phyloP scores from a whole-genome alignment of 2,888 invertebrate species.

The Platerodrilus igneus region DNA sequence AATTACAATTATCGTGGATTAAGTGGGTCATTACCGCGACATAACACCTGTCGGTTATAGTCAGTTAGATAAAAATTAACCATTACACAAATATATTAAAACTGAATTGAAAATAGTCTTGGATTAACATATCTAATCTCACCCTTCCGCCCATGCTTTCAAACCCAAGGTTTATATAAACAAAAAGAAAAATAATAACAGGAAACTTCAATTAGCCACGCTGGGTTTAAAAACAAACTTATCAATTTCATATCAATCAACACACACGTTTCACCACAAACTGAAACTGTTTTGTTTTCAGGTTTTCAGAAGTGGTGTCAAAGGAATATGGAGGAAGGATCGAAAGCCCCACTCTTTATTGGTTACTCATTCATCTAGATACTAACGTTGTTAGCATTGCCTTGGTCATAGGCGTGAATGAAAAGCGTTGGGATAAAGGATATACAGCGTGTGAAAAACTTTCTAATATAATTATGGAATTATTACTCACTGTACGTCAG shows the following conservation, averaged over 20 bases:
- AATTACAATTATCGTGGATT: slow-evolving; percentile 13
- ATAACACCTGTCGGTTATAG: slow-evolving; percentile 30
- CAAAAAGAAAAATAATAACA: too few species aligned
- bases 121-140: too few species aligned
- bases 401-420: slow-evolving; percentile 38
- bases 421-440: slow-evolving; percentile 20
- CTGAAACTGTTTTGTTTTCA: too few species aligned
- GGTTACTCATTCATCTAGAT: slow-evolving; percentile 43
- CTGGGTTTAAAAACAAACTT: too few species aligned
- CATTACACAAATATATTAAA: too few species aligned
- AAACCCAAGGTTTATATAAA: too few species aligned
- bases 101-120: too few species aligned
- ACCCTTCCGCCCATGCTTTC: too few species aligned
- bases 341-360: slow-evolving; percentile 38
- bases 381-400: slow-evolving; percentile 44
- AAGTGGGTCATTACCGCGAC: slow-evolving; percentile 34
- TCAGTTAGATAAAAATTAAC: slow-evolving; percentile 16
- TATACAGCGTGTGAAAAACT: slow-evolving; percentile 21
- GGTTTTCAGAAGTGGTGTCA: slow-evolving; percentile 30
- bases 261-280: slow-evolving; percentile 27
- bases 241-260: slow-evolving; percentile 21
- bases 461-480: slow-evolving; percentile 21
- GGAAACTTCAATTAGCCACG: too few species aligned
- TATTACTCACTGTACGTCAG: slow-evolving; percentile 16
- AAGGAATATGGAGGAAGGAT: slow-evolving; percentile 32